Conservation (phyloP, 2,888 invertebrate genomes). For the Tiliacea aurago region DNA sequence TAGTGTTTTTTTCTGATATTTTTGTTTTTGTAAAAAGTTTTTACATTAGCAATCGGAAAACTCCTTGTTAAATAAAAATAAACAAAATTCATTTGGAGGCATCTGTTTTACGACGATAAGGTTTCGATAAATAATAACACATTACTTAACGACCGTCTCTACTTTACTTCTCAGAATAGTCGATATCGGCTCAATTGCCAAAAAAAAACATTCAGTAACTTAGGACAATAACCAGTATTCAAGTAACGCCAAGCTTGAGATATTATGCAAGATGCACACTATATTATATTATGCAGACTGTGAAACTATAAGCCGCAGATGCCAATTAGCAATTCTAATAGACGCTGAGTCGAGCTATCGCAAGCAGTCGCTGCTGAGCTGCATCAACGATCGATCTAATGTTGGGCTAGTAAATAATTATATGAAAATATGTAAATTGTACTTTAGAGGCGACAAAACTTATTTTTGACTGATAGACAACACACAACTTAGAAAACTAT, state of each 20-base stretch:
- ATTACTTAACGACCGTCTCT: not conserved
- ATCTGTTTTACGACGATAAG: slow-evolving; percentile 1
- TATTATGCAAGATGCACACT: slow-evolving; percentile 9
- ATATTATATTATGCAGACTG: slow-evolving; percentile 16
- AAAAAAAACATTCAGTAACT: not conserved
- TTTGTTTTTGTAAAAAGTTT: not conserved
- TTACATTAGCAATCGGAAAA: slow-evolving; percentile 13
- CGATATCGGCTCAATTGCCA: not conserved
- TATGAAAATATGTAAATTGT: not conserved
- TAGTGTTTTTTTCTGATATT: too few species aligned
- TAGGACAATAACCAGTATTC: not conserved
- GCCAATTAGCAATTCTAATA: slow-evolving; percentile 72
- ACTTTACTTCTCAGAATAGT: not conserved
- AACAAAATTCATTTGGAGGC: not conserved
- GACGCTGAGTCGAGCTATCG: slow-evolving; percentile 61
- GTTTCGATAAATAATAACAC: not conserved
- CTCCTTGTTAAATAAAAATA: not conserved
- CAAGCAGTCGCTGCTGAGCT: slow-evolving; percentile 25
- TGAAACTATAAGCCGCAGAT: slow-evolving; percentile 39
- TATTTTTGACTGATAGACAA: not conserved
- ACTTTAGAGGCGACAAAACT: not conserved
- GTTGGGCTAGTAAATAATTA: slow-evolving; percentile 16
- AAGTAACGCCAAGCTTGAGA: slow-evolving; percentile 11
- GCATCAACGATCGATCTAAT: slow-evolving; percentile 27
- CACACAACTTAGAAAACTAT: too few species aligned